Conservation (phyloP, 1,140 invertebrate species). For the Hyphantria cunea region DNA sequence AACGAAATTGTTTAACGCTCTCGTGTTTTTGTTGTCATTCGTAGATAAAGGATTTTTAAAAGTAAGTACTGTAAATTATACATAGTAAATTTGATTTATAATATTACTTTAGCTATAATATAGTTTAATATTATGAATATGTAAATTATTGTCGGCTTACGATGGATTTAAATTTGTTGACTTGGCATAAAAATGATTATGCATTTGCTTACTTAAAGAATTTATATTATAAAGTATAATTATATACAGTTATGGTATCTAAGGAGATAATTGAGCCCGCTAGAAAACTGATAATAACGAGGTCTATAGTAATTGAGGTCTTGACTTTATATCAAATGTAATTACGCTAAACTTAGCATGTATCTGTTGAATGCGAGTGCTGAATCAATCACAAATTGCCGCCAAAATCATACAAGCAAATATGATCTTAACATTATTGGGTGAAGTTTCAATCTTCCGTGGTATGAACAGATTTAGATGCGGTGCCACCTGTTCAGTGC, state of each 20-base stretch:
- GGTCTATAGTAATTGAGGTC: constrained; percentile 22
- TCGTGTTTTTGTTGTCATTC: constrained; percentile 27
- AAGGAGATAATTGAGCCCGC: constrained; percentile 9
- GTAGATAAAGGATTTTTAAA: constrained; percentile 17
- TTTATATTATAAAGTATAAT: not conserved
- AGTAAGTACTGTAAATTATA: constrained; percentile 21
- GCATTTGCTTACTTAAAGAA: constrained; percentile 2
- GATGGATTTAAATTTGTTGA: constrained; percentile 19
- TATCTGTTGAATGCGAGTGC: not conserved
- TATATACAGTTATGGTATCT: not conserved
- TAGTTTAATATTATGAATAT: constrained; percentile 15
- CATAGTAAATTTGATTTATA: not conserved
- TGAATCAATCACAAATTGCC: not conserved
- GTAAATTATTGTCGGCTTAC: constrained; percentile 31
- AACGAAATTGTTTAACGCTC: constrained; percentile 37
- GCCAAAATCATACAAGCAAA: constrained; percentile 4
- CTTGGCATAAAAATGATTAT: constrained; percentile 2
- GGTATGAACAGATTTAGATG: no score
- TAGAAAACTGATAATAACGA: constrained; percentile 9
- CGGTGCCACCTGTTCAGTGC: no score
- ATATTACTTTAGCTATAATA: constrained; percentile 8
- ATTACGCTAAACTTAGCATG: constrained; percentile 1
- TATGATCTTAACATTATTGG: not conserved
- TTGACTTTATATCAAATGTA: constrained; percentile 4
- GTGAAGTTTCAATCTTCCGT: no score